These are phyloP conservation scores for Oryzias curvinotus DNA, from an alignment of 2,113 vertebrate species.

Conservation along the genomic window DNA sequence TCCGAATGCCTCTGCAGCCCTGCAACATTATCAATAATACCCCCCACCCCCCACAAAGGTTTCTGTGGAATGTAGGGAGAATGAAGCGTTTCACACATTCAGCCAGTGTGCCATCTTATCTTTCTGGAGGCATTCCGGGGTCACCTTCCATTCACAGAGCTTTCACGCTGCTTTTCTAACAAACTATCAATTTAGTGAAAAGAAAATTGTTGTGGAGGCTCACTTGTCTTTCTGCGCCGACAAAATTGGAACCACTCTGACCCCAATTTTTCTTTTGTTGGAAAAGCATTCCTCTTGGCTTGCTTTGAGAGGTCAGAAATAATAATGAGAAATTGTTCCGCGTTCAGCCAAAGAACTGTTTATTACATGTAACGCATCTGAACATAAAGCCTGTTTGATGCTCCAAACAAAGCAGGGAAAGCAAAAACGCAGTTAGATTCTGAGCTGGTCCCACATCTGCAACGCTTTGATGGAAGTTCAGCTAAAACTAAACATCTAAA, in stretches of 20 bases:
- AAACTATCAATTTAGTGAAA: constrained; percentile 33
- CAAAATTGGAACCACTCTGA: constrained; percentile 48
- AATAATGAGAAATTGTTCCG: background rate
- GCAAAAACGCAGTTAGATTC: background rate
- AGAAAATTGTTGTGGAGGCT: constrained; percentile 43
- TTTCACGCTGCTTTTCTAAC: constrained; percentile 32
- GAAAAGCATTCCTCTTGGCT: constrained; percentile 19
- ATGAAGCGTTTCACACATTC: constrained; percentile 45
- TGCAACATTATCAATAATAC: constrained; percentile 29
- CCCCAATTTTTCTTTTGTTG: constrained; percentile 42
- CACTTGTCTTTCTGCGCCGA: constrained; percentile 33
- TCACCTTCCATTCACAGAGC: constrained; percentile 48
- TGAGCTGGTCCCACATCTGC: background rate
- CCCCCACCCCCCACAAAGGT: constrained; percentile 9
- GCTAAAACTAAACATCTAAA: no score
- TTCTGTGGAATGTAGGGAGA: constrained; percentile 41
- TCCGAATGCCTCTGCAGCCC: background rate
- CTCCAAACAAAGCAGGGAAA: background rate
- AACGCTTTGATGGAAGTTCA: no score
- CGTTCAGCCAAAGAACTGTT: constrained; percentile 29
- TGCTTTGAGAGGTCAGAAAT: constrained; percentile 14
- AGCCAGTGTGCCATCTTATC: constrained; percentile 19
- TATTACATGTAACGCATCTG: constrained; percentile 47
- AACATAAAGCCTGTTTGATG: constrained; percentile 37
- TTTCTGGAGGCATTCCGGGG: constrained; percentile 22